A percentile compares a stretch with the other conserved stretches of the same genome.
Evolutionary conservation across 2,113 vertebrate genomes (phyloP).

Genomic region (Corvus cornix): DNA sequence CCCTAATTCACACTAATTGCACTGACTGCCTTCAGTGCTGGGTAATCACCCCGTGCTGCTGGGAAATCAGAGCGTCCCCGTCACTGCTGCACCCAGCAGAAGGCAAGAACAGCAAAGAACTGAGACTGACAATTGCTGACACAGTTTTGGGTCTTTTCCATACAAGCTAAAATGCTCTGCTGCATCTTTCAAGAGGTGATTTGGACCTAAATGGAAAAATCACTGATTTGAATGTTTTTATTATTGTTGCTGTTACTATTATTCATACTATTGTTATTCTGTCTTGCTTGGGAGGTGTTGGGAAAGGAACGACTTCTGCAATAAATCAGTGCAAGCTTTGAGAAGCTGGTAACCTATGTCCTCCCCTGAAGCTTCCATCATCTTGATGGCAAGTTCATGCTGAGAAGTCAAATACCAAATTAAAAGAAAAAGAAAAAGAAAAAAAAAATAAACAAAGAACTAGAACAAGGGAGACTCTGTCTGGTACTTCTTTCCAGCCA

Average conservation of each 20-base stretch:
- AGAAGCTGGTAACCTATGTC: neutral
- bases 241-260: neutral
- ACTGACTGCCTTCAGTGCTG: neutral
- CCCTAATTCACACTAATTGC: neutral
- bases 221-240: neutral
- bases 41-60: neutral
- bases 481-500: constrained; percentile 13
- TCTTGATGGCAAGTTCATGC: neutral
- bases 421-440: neutral
- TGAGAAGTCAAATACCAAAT: neutral
- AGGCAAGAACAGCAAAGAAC: neutral
- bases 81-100: neutral
- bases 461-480: constrained; percentile 22
- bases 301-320: neutral
- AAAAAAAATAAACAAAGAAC: neutral
- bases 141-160: neutral
- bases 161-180: neutral
- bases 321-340: neutral
- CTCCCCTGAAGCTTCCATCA: neutral
- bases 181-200: neutral
- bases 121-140: neutral
- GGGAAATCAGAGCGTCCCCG: neutral
- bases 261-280: neutral
- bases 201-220: neutral
- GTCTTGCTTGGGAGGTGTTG: neutral